Conservation (phyloP, 2,888 invertebrate genomes). For the Mellilla xanthometata region DNA sequence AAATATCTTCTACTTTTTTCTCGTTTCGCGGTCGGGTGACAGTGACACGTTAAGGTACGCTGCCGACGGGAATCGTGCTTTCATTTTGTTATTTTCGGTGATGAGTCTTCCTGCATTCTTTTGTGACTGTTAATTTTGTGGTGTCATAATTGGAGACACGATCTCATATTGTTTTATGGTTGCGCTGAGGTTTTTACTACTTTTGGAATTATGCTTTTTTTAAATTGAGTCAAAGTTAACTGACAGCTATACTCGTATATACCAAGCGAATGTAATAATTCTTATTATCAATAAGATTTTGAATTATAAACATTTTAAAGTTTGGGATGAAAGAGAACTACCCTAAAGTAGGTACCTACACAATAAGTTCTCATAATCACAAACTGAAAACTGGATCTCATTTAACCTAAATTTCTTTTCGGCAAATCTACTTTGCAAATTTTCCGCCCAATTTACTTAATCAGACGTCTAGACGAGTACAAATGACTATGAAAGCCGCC, state of each 20-base stretch:
- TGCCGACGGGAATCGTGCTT: slow-evolving; percentile 41
- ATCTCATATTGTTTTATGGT: slow-evolving; percentile 13
- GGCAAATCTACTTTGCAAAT: slow-evolving; percentile 16
- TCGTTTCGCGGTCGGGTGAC: slow-evolving; percentile 70
- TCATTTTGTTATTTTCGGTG: slow-evolving; percentile 39
- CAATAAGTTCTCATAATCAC: too few species aligned
- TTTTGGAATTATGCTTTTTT: neutral
- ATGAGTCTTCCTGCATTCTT: slow-evolving; percentile 44
- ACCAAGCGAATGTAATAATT: too few species aligned
- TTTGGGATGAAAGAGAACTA: too few species aligned
- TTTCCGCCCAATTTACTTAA: slow-evolving; percentile 26
- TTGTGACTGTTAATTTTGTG: slow-evolving; percentile 24
- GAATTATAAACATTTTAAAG: too few species aligned
- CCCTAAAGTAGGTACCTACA: too few species aligned
- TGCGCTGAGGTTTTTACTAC: neutral
- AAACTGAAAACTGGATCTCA: neutral
- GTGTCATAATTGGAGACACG: slow-evolving; percentile 18
- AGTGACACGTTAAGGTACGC: slow-evolving; percentile 48
- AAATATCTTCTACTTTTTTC: slow-evolving; percentile 68
- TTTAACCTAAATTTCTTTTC: slow-evolving; percentile 13
- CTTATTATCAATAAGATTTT: too few species aligned
- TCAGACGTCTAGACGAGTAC: slow-evolving; percentile 13
- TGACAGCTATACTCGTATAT: too few species aligned
- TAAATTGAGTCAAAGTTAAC: too few species aligned
- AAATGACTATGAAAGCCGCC: slow-evolving; percentile 25